Evolutionary conservation across 2,113 vertebrate species (phyloP).

Genomic region (Brachyistius frenatus): DNA sequence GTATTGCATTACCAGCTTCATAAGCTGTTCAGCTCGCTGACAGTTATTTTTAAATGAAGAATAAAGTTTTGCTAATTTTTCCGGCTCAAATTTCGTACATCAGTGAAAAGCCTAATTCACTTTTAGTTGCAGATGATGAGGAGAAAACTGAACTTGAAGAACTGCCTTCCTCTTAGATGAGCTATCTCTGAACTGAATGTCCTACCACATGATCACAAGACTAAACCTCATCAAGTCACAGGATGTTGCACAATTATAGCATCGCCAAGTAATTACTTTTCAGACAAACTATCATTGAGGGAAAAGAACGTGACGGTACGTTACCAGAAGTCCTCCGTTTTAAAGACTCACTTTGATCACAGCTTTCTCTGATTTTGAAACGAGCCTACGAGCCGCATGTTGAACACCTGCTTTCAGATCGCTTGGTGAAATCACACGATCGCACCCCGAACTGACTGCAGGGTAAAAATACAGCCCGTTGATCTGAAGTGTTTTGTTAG

Average conservation of each 20-base stretch:
- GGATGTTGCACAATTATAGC: neutral
- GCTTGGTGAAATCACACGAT: neutral
- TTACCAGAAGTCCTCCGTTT: neutral
- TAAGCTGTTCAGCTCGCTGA: neutral
- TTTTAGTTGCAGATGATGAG: neutral
- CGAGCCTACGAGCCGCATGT: neutral
- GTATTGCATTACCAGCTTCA: neutral
- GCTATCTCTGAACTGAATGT: neutral
- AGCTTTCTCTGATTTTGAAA: neutral
- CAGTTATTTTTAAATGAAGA: no score
- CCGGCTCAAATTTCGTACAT: neutral
- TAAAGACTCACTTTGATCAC: neutral
- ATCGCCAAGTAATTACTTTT: neutral
- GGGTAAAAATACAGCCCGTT: slow-evolving; percentile 8
- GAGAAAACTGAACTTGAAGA: slow-evolving; percentile 1
- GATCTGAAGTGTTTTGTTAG: slow-evolving; percentile 34
- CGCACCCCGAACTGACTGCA: neutral
- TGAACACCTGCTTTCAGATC: neutral
- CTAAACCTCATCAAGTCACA: slow-evolving; percentile 36
- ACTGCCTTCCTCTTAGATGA: slow-evolving; percentile 20
- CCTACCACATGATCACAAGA: slow-evolving; percentile 28
- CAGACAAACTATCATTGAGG: neutral
- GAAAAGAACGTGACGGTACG: neutral
- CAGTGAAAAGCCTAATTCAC: neutral
- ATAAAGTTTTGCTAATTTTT: neutral